Evolutionary conservation across 2,888 invertebrate genomes (phyloP), one percentile per base, ranked within the genome.

Genomic region (Agrotis exclamationis): DNA sequence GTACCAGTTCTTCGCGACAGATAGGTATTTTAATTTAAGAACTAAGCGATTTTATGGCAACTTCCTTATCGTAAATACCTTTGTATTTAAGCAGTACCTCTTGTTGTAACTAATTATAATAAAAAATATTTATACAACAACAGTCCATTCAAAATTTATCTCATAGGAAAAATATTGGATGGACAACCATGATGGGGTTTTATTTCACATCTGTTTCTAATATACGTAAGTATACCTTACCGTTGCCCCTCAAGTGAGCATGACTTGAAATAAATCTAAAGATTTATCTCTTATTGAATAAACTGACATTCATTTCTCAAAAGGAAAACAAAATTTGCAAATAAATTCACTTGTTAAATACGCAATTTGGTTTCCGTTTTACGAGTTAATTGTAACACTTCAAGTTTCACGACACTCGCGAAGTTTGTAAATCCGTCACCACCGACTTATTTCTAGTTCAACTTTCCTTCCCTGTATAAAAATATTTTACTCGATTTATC

Each of bases 21-120:
- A 80, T 62, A 73, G 70, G 64, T 70, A 75, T 76, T 72, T 66
- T 76, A 73, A 80, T 77, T 71, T 82, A 82, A 77, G 76, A 72
- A 78, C 79, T 82, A 80, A 80, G 70, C 83, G 71, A 80, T 76
- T 79, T 77, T 84, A 84, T 84, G 83, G 83, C 83, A 83, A 85
- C 83, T 80, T 82, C 62, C 71, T 68, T 75, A 76, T 72, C 63
- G 53, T 76, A 68, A 74, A 71, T 72, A 70, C 63, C 53, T 63
- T 60, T 64, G 62, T 39, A 80, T 53, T 75, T 70, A 56, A 70
- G 60, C 56, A 76, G 65, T 80, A 53, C 53, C 57, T 59, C 64
- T 68, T 63, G 64, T 54, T 68, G 44, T 39, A 51, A 62, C 56
- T 68, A 64, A 64, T 74, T 18, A 51, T 63, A 74, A 16, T 63